Base-by-base conservation (phyloP, 2,113 vertebrate species). In the Neogale vison region DNA sequence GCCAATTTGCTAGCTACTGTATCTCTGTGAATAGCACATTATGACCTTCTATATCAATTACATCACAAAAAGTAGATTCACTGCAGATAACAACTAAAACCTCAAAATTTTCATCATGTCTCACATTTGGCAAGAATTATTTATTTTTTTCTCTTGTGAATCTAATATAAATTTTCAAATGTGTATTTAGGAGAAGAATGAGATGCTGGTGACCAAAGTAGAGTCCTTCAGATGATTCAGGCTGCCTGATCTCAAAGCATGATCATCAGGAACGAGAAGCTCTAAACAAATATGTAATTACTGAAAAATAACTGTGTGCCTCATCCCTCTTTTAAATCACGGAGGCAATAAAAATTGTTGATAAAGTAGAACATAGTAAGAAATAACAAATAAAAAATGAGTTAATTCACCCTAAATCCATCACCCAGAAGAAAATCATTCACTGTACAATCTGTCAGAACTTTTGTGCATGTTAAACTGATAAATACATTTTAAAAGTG, bases 101-200 rank as follows among this genome's bases (percentile, higher is more conserved):
- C 17, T 96, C 45, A 31, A 72, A 96, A 93, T 97, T 95, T 95
- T 95, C 0, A 67, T 57, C 77, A n/a, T 81, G 29, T 36, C 34
- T 84, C 11, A 82, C 24, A 24, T 94, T 94, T 96, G 57, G 1
- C 23, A 93, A 34, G 6, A 77, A 72, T 34, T 59, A 2, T 72
- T 88, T 96, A 90, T 34, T 94, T 94, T 90, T 97, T 97, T 21
- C 31, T 84, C 15, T 14, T 81, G 39, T 4, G 63, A 50, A 52
- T 36, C 34, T 93, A 71, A 85, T 96, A 83, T 80, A 61, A 96
- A 98, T 95, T 18, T 50, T 24, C 82, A 34, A 95, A 98, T 96
- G 72, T 50, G 55, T 34, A 72, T 42, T 31, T 87, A 0, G 21
- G 6, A 29, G 0, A 57, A 93, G 23, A 87, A 23, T 61, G 1